These are phyloP conservation scores for Caloenas nicobarica DNA, from an alignment of 2,113 vertebrate species.

Conservation along the genomic window DNA sequence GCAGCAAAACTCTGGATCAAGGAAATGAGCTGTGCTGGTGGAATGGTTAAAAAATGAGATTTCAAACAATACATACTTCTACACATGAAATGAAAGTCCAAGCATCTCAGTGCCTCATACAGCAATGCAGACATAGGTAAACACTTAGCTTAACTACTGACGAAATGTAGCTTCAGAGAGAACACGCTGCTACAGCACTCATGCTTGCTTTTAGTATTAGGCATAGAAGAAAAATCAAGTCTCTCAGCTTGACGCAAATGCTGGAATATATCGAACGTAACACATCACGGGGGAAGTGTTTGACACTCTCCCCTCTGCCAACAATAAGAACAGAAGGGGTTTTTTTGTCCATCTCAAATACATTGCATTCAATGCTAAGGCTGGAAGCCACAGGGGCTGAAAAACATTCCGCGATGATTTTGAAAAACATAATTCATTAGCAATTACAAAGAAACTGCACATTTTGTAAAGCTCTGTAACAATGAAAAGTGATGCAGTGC, in stretches of 20 bases:
- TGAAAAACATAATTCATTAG: constrained; percentile 18
- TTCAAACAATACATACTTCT: neutral
- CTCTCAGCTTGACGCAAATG: neutral
- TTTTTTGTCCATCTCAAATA: neutral
- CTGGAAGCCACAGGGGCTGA: neutral
- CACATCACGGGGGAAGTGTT: fast-evolving
- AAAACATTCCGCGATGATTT: neutral
- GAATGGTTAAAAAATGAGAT: neutral
- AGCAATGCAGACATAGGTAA: neutral
- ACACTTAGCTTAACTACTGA: neutral
- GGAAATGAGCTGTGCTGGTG: neutral
- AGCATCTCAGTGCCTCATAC: neutral
- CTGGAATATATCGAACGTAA: neutral
- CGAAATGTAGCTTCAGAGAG: constrained; percentile 1
- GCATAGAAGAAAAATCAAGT: neutral
- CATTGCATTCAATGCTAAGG: neutral
- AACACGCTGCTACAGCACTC: neutral
- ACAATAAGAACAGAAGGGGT: neutral
- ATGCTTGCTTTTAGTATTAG: neutral
- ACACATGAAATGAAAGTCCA: neutral
- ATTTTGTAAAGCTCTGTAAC: constrained; percentile 5
- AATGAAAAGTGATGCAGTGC: neutral
- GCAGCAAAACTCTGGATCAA: neutral
- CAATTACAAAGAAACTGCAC: constrained; percentile 24
- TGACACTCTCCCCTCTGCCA: neutral